phyloP scores from a whole-genome alignment of 1,140 invertebrate genomes.

The Procambarus virginalis region DNA sequence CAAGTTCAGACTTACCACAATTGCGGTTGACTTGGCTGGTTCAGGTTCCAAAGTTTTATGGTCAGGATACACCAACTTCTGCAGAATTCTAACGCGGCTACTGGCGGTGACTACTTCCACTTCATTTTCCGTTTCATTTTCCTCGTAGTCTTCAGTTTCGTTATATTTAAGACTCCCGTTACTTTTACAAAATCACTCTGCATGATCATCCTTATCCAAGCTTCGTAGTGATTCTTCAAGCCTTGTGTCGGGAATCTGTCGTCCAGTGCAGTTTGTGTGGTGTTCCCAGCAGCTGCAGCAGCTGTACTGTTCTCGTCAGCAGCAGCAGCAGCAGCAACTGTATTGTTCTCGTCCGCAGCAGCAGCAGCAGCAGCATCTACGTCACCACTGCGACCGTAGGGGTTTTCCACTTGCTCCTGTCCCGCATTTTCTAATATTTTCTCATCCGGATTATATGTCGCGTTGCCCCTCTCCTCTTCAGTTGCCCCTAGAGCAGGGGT shows the following conservation, averaged over 20 bases:
- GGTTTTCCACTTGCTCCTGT: no score
- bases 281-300: background rate
- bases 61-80: background rate
- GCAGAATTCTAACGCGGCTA: no score
- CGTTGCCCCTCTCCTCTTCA: no score
- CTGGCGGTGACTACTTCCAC: background rate
- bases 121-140: background rate
- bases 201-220: constrained; percentile 15
- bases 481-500: no score
- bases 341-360: no score
- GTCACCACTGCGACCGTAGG: no score
- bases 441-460: no score
- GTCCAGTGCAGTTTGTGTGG: background rate
- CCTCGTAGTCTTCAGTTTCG: background rate
- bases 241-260: background rate
- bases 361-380: no score
- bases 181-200: constrained; percentile 32
- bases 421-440: no score
- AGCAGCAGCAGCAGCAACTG: no score
- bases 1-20: background rate
- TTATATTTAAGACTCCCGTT: background rate
- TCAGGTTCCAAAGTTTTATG: background rate
- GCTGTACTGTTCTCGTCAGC: background rate
- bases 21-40: background rate
- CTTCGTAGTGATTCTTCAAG: constrained; percentile 19